A percentile compares a stretch with the other conserved stretches of the same genome.
phyloP scores from a whole-genome alignment of 1,140 invertebrate genomes.

The Colletes latitarsis region DNA sequence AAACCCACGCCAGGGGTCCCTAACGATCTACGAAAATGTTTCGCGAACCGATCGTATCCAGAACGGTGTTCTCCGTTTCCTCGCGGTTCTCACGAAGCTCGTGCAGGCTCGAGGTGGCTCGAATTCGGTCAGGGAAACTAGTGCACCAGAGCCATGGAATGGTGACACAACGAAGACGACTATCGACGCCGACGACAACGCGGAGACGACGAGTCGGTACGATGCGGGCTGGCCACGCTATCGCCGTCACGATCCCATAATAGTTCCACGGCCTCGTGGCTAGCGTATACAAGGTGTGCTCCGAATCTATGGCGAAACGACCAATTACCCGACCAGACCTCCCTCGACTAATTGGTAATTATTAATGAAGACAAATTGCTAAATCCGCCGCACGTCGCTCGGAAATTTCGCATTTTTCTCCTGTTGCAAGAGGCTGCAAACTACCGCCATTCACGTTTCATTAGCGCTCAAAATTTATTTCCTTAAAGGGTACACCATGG shows the following conservation, averaged over 20 bases:
- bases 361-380: background rate
- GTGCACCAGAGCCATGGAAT: conserved; percentile 56
- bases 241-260: conserved; percentile 63
- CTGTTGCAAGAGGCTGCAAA: no score
- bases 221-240: conserved; percentile 51
- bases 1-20: conserved; percentile 2
- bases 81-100: conserved; percentile 54
- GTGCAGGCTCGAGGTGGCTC: conserved; percentile 23
- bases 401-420: no score
- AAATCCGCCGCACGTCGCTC: background rate
- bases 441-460: no score
- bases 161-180: conserved; percentile 56
- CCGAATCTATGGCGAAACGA: background rate
- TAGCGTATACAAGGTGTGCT: conserved; percentile 22
- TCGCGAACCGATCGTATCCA: conserved; percentile 32
- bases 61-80: conserved; percentile 44
- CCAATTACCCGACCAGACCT: background rate
- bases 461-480: no score
- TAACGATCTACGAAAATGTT: conserved; percentile 56
- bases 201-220: conserved; percentile 44
- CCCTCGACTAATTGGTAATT: background rate
- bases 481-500: no score
- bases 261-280: conserved; percentile 55
- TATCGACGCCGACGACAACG: conserved; percentile 41
- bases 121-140: conserved; percentile 66